Evolutionary conservation across 2,797 vertebrate species (phyloP).

Genomic region (Lepilemur ruficaudatus): DNA sequence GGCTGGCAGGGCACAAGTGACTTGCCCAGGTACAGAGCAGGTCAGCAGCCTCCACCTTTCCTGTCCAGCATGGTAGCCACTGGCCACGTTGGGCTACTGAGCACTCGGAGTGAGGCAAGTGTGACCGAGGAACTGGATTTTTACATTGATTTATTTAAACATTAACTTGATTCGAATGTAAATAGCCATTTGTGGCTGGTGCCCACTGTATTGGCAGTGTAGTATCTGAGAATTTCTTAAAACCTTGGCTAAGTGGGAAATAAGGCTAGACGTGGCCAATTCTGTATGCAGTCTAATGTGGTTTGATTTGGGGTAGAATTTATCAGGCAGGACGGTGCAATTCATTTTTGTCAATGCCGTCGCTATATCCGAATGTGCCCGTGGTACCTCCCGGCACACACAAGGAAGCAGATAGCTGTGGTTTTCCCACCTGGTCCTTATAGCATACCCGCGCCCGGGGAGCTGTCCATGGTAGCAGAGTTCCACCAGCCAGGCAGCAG

Average conservation of each 20-base stretch:
- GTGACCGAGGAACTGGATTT: background rate
- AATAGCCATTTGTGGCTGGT: background rate
- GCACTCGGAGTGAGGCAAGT: background rate
- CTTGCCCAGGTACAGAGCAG: rapidly evolving
- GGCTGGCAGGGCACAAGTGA: background rate
- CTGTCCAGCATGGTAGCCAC: background rate
- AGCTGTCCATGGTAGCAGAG: background rate
- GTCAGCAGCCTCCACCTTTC: rapidly evolving
- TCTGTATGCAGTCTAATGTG: background rate
- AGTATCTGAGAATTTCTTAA: background rate
- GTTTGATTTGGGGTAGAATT: background rate
- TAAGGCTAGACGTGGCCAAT: rapidly evolving
- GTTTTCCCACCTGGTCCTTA: rapidly evolving
- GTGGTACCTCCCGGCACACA: background rate
- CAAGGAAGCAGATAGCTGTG: no score
- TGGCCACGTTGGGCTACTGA: background rate
- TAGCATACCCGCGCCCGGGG: rapidly evolving
- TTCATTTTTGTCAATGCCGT: no score
- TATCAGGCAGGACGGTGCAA: rapidly evolving
- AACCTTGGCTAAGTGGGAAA: no score
- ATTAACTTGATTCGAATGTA: background rate
- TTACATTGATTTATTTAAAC: background rate
- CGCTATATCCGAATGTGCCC: no score
- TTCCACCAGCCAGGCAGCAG: rapidly evolving
- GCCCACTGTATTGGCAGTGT: rapidly evolving